phyloP scores from a whole-genome alignment of 2,113 vertebrate genomes.

The Oceanites oceanicus region DNA sequence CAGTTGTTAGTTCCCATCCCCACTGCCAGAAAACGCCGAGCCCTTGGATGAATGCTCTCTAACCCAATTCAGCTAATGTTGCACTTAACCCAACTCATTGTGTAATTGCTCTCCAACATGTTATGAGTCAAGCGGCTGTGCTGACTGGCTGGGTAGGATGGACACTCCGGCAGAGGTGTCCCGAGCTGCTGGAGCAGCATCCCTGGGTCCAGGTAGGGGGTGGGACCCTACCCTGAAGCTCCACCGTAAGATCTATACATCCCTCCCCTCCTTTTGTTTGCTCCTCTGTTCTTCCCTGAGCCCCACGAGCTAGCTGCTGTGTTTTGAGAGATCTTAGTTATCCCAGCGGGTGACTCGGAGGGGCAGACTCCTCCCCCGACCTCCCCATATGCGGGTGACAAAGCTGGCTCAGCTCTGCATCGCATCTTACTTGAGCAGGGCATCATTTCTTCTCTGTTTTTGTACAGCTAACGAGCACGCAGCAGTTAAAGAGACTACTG shows the following conservation, averaged over 20 bases:
- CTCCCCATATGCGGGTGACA: background rate
- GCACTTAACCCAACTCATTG: background rate
- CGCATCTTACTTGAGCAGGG: background rate
- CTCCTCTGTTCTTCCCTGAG: background rate
- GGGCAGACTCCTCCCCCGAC: background rate
- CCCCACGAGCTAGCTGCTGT: background rate
- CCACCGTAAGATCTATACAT: background rate
- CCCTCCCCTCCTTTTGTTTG: background rate
- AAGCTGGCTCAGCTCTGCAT: background rate
- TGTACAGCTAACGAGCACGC: background rate
- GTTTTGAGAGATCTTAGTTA: background rate
- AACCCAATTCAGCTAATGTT: background rate
- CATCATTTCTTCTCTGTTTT: background rate
- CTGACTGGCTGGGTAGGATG: background rate
- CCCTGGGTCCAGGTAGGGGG: background rate
- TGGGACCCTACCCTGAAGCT: background rate
- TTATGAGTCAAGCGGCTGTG: background rate
- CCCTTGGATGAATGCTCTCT: background rate
- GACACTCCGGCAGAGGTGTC: background rate
- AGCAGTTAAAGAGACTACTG: background rate
- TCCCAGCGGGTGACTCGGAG: background rate
- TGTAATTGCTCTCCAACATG: background rate
- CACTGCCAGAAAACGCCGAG: background rate
- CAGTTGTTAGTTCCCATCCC: background rate
- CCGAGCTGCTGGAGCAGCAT: background rate